phyloP scores from a whole-genome alignment of 2,888 invertebrate genomes.

The Luperina testacea region DNA sequence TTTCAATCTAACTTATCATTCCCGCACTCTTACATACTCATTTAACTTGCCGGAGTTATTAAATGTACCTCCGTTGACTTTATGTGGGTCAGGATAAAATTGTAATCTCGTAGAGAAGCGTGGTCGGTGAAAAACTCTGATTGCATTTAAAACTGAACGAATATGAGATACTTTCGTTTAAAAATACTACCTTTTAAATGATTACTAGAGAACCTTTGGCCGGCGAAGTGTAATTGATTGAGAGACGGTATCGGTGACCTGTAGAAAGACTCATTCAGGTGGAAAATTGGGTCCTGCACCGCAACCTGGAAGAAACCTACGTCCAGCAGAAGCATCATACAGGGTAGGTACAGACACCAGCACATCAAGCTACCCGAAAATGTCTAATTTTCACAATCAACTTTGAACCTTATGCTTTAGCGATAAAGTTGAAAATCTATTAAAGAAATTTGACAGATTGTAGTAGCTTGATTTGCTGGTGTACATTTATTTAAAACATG shows the following conservation, averaged over 20 bases:
- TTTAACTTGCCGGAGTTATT: slow-evolving; percentile 42
- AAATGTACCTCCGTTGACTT: slow-evolving; percentile 3
- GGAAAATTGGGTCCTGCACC: slow-evolving; percentile 7
- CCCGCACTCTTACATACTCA: slow-evolving; percentile 34
- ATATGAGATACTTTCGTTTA: background rate
- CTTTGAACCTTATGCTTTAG: no score
- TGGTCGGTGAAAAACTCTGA: background rate
- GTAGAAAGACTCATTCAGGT: background rate
- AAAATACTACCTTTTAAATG: background rate
- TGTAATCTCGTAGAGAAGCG: background rate
- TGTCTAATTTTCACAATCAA: no score
- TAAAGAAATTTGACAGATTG: no score
- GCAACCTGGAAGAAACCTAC: background rate
- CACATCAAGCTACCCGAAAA: no score
- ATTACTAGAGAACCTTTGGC: background rate
- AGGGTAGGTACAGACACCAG: background rate
- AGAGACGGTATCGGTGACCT: background rate
- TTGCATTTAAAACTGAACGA: background rate
- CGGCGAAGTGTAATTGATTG: slow-evolving; percentile 6
- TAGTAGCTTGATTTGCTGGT: no score
- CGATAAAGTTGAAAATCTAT: no score
- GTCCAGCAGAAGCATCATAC: background rate
- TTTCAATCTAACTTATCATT: slow-evolving; percentile 60
- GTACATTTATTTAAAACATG: background rate
- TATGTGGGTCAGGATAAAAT: slow-evolving; percentile 2